Conservation (phyloP, 2,113 vertebrate genomes). For the Sigmodon hispidus region DNA sequence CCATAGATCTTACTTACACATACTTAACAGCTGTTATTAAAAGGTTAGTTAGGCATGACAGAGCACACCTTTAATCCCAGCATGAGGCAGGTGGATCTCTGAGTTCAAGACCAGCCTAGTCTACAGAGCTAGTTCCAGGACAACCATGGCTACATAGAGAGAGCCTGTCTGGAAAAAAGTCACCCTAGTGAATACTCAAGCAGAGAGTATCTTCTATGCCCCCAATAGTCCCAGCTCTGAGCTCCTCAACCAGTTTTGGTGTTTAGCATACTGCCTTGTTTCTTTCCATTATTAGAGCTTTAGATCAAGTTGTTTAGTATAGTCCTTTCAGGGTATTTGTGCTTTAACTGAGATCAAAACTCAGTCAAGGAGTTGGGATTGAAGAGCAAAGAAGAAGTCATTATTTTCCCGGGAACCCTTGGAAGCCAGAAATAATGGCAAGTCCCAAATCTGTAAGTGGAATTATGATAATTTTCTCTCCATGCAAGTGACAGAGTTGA, state of each 20-base stretch:
- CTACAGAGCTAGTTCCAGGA: background rate
- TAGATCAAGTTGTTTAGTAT: background rate
- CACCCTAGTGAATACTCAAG: background rate
- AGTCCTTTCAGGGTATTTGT: background rate
- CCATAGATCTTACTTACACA: background rate
- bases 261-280: background rate
- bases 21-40: background rate
- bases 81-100: background rate
- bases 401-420: background rate
- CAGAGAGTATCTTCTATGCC: background rate
- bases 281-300: background rate
- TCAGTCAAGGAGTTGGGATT: background rate
- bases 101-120: background rate
- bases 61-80: background rate
- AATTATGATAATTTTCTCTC: background rate
- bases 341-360: constrained; percentile 25
- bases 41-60: background rate
- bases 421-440: background rate
- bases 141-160: background rate
- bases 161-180: background rate
- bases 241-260: background rate
- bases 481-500: background rate
- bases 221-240: background rate
- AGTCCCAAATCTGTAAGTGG: background rate
- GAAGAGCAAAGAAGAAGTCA: background rate